phyloP scores from a whole-genome alignment of 2,888 invertebrate genomes.

The Hydrotaea cyrtoneurina region DNA sequence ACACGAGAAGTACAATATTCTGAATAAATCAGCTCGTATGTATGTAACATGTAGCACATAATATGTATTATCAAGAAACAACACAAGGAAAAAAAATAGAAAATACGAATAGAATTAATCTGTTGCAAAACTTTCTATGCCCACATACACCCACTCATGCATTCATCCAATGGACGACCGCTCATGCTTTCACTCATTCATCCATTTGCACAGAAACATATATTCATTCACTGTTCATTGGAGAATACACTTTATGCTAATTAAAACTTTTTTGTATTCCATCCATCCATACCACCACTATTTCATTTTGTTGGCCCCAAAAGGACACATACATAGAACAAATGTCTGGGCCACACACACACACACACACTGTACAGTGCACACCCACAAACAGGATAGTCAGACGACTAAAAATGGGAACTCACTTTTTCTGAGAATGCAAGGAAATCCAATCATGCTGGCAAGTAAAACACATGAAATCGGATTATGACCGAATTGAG shows the following conservation, averaged over 20 bases:
- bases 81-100: no score
- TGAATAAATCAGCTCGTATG: not conserved
- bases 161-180: not conserved
- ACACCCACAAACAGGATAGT: no score
- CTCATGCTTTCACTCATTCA: not conserved
- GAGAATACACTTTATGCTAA: slow-evolving; percentile 58
- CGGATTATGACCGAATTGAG: not conserved
- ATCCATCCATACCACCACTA: slow-evolving; percentile 28
- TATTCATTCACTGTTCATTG: slow-evolving; percentile 35
- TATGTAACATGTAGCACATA: not conserved
- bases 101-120: slow-evolving; percentile 32
- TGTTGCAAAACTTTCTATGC: slow-evolving; percentile 24
- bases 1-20: not conserved
- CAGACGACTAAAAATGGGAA: not conserved
- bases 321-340: slow-evolving; percentile 34
- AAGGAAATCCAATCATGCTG: not conserved
- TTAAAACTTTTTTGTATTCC: slow-evolving; percentile 54
- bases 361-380: not conserved
- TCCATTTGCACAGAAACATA: not conserved
- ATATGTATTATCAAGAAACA: not conserved
- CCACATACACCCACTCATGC: not conserved
- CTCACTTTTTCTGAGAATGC: not conserved
- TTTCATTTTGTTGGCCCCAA: slow-evolving; percentile 54
- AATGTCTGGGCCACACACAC: slow-evolving; percentile 23
- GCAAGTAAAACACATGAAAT: not conserved